A percentile compares a stretch with the other conserved stretches of the same genome.
phyloP scores from a whole-genome alignment of 1,140 invertebrate species.

The Drosophila azteca region DNA sequence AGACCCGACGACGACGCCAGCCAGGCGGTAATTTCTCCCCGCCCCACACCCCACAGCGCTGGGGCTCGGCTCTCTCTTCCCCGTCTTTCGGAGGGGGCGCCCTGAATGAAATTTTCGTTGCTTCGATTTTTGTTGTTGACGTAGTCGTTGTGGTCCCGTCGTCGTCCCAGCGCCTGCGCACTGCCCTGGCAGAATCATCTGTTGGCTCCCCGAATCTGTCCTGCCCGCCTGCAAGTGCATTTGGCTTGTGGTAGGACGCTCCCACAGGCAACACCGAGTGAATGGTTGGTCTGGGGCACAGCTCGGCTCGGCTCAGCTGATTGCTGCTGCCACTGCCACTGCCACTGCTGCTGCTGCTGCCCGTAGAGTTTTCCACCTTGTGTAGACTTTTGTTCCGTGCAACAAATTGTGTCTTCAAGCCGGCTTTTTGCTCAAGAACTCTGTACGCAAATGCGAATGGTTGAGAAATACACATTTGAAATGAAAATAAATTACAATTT shows the following conservation, averaged over 20 bases:
- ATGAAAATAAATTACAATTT: not conserved
- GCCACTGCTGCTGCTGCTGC: not conserved
- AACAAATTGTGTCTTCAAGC: conserved; percentile 65
- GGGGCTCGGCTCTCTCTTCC: conserved; percentile 54
- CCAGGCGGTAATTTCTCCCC: conserved; percentile 69
- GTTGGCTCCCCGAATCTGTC: conserved; percentile 45
- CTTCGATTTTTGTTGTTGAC: conserved; percentile 72
- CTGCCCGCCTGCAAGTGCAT: conserved; percentile 60
- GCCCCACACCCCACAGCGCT: not conserved
- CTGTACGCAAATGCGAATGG: too few species aligned
- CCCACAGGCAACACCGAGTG: conserved; percentile 8
- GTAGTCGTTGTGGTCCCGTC: conserved; percentile 31
- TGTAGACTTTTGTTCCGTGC: conserved; percentile 57
- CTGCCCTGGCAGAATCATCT: conserved; percentile 62
- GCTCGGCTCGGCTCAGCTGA: conserved; percentile 62
- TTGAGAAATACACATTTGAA: not conserved
- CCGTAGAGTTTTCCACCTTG: conserved; percentile 39
- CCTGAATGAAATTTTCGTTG: conserved; percentile 75
- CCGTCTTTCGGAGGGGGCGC: conserved; percentile 43
- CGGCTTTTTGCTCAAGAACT: conserved; percentile 50
- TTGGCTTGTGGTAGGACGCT: conserved; percentile 77
- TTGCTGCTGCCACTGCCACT: conserved; percentile 28
- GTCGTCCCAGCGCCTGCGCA: conserved; percentile 55
- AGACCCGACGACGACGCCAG: conserved; percentile 59
- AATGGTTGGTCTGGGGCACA: conserved; percentile 1